A percentile compares a stretch with the other conserved stretches of the same genome.
Conservation (phyloP, 2,888 invertebrate species). For the Marronus borbonicus region DNA sequence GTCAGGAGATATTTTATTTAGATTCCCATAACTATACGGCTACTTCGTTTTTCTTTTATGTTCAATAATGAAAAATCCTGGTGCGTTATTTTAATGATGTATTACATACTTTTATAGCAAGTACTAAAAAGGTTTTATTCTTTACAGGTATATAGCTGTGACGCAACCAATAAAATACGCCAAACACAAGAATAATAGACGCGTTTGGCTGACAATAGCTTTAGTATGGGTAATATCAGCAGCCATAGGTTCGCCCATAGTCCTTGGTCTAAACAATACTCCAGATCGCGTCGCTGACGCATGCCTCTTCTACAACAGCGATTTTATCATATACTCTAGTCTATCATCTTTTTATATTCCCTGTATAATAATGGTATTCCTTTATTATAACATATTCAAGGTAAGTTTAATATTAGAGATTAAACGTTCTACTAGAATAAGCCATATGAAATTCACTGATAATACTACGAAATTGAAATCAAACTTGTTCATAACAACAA, state of each 20-base stretch:
- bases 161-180: slow-evolving; percentile 99
- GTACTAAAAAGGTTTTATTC: neutral
- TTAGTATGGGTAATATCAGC: slow-evolving; percentile 97
- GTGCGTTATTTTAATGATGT: neutral
- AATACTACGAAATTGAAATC: too few species aligned
- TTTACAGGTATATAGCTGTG: slow-evolving; percentile 96
- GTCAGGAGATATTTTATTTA: too few species aligned
- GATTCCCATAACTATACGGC: too few species aligned
- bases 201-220: slow-evolving; percentile 95
- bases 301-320: slow-evolving; percentile 97
- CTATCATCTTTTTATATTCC: slow-evolving; percentile 99
- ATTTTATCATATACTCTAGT: slow-evolving; percentile 98
- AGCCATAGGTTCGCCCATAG: slow-evolving; percentile 96
- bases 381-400: slow-evolving; percentile 98
- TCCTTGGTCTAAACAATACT: slow-evolving; percentile 95
- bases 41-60: too few species aligned
- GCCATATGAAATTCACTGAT: too few species aligned
- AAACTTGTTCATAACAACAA: too few species aligned
- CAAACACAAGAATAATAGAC: slow-evolving; percentile 95
- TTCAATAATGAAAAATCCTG: too few species aligned
- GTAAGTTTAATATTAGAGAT: slow-evolving; percentile 72
- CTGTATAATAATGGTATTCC: slow-evolving; percentile 97
- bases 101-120: neutral
- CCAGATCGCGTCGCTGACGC: slow-evolving; percentile 86
- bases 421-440: too few species aligned